Conservation (phyloP, 2,113 vertebrate genomes). For the Numida meleagris region DNA sequence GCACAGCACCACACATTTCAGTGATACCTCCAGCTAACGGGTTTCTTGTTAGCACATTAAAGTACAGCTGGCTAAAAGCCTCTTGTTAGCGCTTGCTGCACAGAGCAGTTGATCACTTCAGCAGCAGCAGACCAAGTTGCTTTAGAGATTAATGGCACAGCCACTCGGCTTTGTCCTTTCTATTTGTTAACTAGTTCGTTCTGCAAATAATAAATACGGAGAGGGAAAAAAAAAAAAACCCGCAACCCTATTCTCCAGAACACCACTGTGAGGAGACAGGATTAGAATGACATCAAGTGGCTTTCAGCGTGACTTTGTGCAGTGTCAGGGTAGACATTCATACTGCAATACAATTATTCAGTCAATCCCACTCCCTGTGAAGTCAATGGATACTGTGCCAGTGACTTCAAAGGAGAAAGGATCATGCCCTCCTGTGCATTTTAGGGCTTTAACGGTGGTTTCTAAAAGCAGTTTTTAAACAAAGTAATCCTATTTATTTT, state of each 20-base stretch:
- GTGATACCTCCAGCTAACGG: background rate
- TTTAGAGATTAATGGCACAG: conserved; percentile 26
- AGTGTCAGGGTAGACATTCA: conserved; percentile 52
- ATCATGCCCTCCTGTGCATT: conserved; percentile 61
- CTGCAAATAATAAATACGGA: conserved; percentile 40
- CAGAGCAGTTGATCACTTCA: background rate
- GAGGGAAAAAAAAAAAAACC: fast-evolving
- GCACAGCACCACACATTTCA: fast-evolving
- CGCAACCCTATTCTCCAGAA: background rate
- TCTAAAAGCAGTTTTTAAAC: conserved; percentile 65
- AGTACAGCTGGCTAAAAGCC: background rate
- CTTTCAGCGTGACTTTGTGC: conserved; percentile 51
- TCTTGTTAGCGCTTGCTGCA: background rate
- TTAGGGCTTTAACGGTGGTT: conserved; percentile 48
- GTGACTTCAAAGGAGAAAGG: conserved; percentile 63
- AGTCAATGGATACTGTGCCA: conserved; percentile 61
- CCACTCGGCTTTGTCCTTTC: background rate
- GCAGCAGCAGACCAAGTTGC: background rate
- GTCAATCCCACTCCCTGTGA: conserved; percentile 54
- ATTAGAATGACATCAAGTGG: conserved; percentile 55
- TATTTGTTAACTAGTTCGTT: conserved; percentile 35
- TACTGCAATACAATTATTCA: conserved; percentile 43
- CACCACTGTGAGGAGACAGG: background rate
- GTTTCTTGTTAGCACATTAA: background rate
- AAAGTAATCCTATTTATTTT: conserved; percentile 67